Evolutionary conservation across 2,797 vertebrate genomes (phyloP).

Genomic region (Sebastes dallii): DNA sequence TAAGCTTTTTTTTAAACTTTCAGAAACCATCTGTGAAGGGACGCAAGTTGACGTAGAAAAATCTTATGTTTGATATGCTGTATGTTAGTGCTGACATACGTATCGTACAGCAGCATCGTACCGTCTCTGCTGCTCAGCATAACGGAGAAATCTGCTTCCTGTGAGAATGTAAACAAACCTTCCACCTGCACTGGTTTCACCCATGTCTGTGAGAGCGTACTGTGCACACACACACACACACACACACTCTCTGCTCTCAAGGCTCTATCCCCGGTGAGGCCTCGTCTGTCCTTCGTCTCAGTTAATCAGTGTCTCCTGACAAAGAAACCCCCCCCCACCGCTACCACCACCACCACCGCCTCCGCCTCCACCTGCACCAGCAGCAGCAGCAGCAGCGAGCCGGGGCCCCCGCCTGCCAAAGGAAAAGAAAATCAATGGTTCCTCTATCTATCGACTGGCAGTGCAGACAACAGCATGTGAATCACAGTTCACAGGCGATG

Average conservation of each 20-base stretch:
- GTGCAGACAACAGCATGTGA: slow-evolving; percentile 74
- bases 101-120: not conserved
- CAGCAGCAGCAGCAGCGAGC: not conserved
- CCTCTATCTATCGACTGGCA: slow-evolving; percentile 72
- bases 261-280: slow-evolving; percentile 51
- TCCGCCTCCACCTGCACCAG: slow-evolving; percentile 1
- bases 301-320: slow-evolving; percentile 77
- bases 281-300: slow-evolving; percentile 60
- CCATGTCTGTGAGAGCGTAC: not conserved
- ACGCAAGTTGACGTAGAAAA: not conserved
- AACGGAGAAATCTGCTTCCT: slow-evolving; percentile 39
- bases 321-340: slow-evolving; percentile 35
- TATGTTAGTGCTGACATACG: not conserved
- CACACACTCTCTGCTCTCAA: slow-evolving; percentile 45
- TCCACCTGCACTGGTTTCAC: slow-evolving; percentile 21
- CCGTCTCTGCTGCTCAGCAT: not conserved
- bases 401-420: slow-evolving; percentile 29
- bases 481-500: slow-evolving; percentile 73
- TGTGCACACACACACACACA: not conserved
- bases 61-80: slow-evolving; percentile 23
- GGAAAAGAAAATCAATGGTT: slow-evolving; percentile 76
- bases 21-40: not conserved
- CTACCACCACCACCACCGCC: not conserved
- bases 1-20: not conserved
- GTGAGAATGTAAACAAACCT: slow-evolving; percentile 71